phyloP scores from a whole-genome alignment of 2,113 vertebrate genomes.

The Pyrgilauda ruficollis region DNA sequence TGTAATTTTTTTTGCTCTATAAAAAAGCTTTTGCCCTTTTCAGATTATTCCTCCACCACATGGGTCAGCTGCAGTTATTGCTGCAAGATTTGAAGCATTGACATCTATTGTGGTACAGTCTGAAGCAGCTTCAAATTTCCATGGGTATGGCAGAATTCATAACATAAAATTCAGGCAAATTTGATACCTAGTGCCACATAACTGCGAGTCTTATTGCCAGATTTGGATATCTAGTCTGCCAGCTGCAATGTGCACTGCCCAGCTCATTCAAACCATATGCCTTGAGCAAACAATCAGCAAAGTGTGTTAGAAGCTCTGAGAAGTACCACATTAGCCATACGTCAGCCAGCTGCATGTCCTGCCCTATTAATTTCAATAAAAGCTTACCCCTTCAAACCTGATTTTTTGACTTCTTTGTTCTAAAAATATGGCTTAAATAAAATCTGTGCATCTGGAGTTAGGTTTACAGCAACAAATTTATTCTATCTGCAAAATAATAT shows the following conservation, averaged over 20 bases:
- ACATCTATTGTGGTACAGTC: background rate
- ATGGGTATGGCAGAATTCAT: background rate
- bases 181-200: conserved; percentile 13
- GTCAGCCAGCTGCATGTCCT: conserved; percentile 34
- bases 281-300: conserved; percentile 58
- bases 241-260: conserved; percentile 56
- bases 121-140: background rate
- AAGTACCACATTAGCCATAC: conserved; percentile 36
- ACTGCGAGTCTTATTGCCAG: conserved; percentile 17
- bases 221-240: conserved; percentile 35
- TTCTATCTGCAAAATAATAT: background rate
- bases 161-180: conserved; percentile 12
- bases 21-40: background rate
- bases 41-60: background rate
- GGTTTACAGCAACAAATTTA: background rate
- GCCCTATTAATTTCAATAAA: conserved; percentile 16
- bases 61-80: background rate
- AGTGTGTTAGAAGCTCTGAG: conserved; percentile 42
- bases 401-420: background rate
- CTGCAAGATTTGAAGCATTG: background rate
- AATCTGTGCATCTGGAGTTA: background rate
- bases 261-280: conserved; percentile 59
- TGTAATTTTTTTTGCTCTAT: background rate
- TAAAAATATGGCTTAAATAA: background rate
- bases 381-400: background rate